A percentile compares a stretch with the other conserved stretches of the same genome.
Evolutionary conservation across 2,888 invertebrate genomes (phyloP).

Genomic region (Pristionchus exspectatus): DNA sequence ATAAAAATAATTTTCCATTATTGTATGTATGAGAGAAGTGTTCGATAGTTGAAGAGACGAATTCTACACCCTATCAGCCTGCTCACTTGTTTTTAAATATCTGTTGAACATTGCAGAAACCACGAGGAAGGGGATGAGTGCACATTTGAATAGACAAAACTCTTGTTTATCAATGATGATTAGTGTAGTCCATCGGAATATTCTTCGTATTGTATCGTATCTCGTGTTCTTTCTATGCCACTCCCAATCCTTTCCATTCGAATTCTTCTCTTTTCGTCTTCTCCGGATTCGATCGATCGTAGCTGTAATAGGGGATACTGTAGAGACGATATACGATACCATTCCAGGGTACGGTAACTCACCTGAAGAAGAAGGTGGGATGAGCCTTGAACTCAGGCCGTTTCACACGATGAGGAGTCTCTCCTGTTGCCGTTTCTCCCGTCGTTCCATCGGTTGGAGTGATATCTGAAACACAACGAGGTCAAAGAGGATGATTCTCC

Average conservation of each 20-base stretch:
- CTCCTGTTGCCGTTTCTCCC: not conserved
- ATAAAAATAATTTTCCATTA: too few relatives aligned
- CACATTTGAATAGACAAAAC: not conserved
- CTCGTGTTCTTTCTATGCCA: not conserved
- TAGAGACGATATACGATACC: not conserved
- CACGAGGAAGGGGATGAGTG: too few relatives aligned
- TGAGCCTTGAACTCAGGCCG: not conserved
- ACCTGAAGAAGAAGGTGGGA: not conserved
- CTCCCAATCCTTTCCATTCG: not conserved
- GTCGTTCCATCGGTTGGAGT: constrained; percentile 4
- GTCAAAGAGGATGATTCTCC: not conserved
- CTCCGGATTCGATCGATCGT: not conserved
- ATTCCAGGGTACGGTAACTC: not conserved
- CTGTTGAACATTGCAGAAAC: too few relatives aligned
- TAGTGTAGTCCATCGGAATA: constrained; percentile 15
- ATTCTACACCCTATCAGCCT: too few relatives aligned
- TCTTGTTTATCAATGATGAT: constrained; percentile 31
- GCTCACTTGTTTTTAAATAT: too few relatives aligned
- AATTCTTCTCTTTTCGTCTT: not conserved
- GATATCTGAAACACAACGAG: not conserved
- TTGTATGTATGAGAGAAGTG: too few relatives aligned
- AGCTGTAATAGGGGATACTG: constrained; percentile 26
- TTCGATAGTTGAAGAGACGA: too few relatives aligned
- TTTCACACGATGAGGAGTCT: not conserved
- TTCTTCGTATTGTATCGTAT: not conserved